phyloP scores from a whole-genome alignment of 1,140 invertebrate genomes.

The Tribolium castaneum region DNA sequence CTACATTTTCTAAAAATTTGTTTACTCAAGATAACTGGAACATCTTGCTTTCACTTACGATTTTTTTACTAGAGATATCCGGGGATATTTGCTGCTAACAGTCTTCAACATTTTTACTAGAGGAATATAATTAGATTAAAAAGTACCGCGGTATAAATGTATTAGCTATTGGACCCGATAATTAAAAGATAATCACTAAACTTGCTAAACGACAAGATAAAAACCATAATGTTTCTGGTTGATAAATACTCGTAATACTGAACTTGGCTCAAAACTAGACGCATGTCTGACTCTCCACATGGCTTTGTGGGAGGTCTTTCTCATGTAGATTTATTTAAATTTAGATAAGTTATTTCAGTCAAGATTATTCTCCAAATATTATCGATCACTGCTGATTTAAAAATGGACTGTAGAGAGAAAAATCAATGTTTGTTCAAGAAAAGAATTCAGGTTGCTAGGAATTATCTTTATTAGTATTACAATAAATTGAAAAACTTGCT shows the following conservation, averaged over 20 bases:
- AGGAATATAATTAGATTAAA: not conserved
- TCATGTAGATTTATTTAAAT: not conserved
- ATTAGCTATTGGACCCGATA: not conserved
- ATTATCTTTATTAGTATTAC: too few relatives aligned
- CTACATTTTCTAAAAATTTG: slow-evolving; percentile 18
- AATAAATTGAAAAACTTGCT: too few relatives aligned
- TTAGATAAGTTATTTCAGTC: not conserved
- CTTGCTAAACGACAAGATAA: not conserved
- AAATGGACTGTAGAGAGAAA: too few relatives aligned
- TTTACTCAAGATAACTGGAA: not conserved
- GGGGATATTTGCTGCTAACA: not conserved
- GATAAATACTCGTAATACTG: not conserved
- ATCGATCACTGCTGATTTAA: not conserved
- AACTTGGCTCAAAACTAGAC: not conserved
- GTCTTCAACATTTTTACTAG: not conserved
- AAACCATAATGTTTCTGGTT: not conserved
- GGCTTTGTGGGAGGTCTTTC: not conserved
- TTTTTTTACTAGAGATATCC: not conserved
- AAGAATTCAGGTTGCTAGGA: too few relatives aligned
- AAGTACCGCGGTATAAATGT: not conserved
- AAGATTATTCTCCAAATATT: not conserved
- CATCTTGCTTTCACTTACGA: not conserved
- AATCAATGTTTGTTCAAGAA: too few relatives aligned
- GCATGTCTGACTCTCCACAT: not conserved
- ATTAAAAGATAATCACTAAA: not conserved